These are phyloP conservation scores for Drosophila robusta DNA, from an alignment of 2,888 invertebrate genomes.

Conservation along the genomic window DNA sequence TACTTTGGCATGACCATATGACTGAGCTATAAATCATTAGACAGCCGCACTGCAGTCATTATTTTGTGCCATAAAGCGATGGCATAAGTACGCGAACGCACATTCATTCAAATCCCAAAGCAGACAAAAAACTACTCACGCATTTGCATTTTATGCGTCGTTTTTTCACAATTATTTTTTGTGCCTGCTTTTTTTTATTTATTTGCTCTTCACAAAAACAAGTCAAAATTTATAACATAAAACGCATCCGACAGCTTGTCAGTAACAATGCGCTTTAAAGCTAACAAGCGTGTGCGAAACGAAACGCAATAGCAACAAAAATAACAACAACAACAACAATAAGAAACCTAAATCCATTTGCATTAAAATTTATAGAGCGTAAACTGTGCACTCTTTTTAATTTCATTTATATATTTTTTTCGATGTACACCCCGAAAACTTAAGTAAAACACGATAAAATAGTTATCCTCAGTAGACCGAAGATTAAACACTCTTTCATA, in stretches of 20 bases:
- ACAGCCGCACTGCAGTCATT: constrained; percentile 19
- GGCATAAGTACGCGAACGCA: constrained; percentile 10
- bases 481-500: constrained; percentile 4
- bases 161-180: constrained; percentile 19
- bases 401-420: constrained; percentile 62
- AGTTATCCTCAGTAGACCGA: neutral
- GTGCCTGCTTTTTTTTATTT: constrained; percentile 2
- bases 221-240: constrained; percentile 75
- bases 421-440: constrained; percentile 46
- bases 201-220: constrained; percentile 56
- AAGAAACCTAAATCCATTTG: constrained; percentile 70
- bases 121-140: constrained; percentile 22
- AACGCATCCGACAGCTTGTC: constrained; percentile 77
- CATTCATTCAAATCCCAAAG: constrained; percentile 18
- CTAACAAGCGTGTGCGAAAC: constrained; percentile 73
- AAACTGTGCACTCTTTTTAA: constrained; percentile 73
- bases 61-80: constrained; percentile 18
- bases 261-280: constrained; percentile 74
- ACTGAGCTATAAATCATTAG: constrained; percentile 33
- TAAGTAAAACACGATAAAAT: constrained; percentile 6
- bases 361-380: constrained; percentile 84
- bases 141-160: constrained; percentile 51
- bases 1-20: constrained; percentile 1
- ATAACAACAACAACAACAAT: constrained; percentile 25
- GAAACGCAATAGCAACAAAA: constrained; percentile 49